Base-by-base conservation (phyloP, 2,888 invertebrate species). In the Scaptomyza reducta region DNA sequence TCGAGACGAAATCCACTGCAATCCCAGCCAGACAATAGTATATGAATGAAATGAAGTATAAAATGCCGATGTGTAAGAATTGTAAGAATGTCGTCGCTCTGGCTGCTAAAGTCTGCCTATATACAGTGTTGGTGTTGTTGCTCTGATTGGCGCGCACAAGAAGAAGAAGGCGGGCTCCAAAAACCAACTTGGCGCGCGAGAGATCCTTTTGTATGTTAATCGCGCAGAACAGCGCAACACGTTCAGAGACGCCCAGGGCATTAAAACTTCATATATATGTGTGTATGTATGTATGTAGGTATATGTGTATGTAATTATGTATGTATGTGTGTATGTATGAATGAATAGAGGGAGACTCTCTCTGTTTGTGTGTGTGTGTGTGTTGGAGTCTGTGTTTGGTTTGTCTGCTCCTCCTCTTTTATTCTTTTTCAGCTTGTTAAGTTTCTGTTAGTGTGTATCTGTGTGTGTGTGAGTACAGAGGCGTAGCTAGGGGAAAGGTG, bases 131-230 rank as follows among this genome's bases (percentile, higher is more conserved):
- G 29, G 16, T 27, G 46, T 25, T 47, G 7, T n/a, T 11, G 16
- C 9, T n/a, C 86, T 70, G 86, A 84, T 84, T 84, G 84, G 84
- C 80, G 84, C 80, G 60, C 46, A 51, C 51, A 60, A 60, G 57
- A 25, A 55, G 70, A 57, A 87, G 88, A 86, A 87, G 84, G 84
- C 82, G 89, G 89, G 84, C 88, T 86, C 89, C 84, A 85, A 86
- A n/a, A 38, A 38, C 14, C 3, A 14, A 14, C 14, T 38, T 38
- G 38, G 55, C 62, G 70, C 62, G 70, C 46, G 55, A 49, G 51
- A 75, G 88, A 90, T 89, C 89, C 89, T 89, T 89, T 90, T 89
- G 90, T 89, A 89, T 89, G 89, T 89, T 90, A 89, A 89, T 89
- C 90, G 87, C 79, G n/a, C n/a, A n/a, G n/a, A n/a, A n/a, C n/a